Percentiles rank a stretch among this genome's conserved stretches.
Evolutionary conservation across 2,888 invertebrate genomes (phyloP).

Genomic region (Parnassius glacialis): DNA sequence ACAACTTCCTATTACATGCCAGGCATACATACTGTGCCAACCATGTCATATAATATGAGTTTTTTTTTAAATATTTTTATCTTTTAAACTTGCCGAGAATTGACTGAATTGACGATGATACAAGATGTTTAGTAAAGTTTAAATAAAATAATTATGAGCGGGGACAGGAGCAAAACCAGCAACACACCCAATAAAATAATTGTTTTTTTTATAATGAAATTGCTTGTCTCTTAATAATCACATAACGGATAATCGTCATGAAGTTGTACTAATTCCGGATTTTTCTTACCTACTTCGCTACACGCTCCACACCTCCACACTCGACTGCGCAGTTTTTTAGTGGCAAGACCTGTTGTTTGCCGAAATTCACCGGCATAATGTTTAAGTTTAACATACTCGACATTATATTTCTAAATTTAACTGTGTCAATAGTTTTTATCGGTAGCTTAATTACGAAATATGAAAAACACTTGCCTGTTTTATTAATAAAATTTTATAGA

Average conservation of each 20-base stretch:
- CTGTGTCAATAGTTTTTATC: constrained; percentile 1
- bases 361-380: not conserved
- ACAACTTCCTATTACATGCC: no score
- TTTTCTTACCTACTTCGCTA: not conserved
- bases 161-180: no score
- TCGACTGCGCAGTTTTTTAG: constrained; percentile 7
- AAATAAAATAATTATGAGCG: no score
- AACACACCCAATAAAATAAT: no score
- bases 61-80: no score
- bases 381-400: constrained; percentile 18
- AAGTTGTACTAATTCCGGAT: not conserved
- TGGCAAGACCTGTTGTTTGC: constrained; percentile 1
- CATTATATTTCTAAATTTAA: constrained; percentile 13
- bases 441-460: constrained; percentile 69
- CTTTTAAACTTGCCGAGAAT: no score
- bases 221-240: no score
- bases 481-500: constrained; percentile 76
- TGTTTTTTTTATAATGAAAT: no score
- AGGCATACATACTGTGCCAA: no score
- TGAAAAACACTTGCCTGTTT: constrained; percentile 78
- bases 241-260: not conserved
- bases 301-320: constrained; percentile 2
- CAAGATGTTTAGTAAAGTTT: no score
- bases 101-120: no score
- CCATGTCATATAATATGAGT: no score